Percentiles rank a stretch among this genome's conserved stretches.
phyloP scores from a whole-genome alignment of 2,888 invertebrate genomes.

The Pseudococcus longispinus region DNA sequence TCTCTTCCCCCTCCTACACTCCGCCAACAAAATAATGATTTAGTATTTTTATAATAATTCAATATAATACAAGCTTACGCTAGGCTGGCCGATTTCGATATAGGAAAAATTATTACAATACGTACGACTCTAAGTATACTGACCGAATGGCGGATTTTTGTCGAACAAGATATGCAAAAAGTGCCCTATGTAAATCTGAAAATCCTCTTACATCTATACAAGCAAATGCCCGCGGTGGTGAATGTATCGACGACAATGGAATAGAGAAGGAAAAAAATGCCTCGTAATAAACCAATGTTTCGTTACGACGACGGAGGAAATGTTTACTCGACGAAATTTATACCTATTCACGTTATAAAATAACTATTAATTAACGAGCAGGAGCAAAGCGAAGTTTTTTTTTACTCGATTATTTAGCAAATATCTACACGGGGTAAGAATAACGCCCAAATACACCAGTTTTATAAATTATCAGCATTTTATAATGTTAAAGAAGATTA shows the following conservation, averaged over 20 bases:
- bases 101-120: conserved; percentile 34
- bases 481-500: conserved; percentile 39
- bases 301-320: not conserved
- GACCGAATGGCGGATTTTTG: conserved; percentile 32
- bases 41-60: conserved; percentile 39
- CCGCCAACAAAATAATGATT: conserved; percentile 30
- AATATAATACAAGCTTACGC: conserved; percentile 37
- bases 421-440: not conserved
- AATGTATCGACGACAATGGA: not conserved
- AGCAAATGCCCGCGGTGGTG: not conserved
- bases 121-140: not conserved
- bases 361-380: conserved; percentile 25
- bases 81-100: conserved; percentile 42
- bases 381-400: too few species aligned
- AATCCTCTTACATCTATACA: conserved; percentile 28
- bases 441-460: conserved; percentile 11
- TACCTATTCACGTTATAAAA: not conserved
- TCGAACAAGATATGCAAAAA: conserved; percentile 28
- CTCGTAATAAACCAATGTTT: not conserved
- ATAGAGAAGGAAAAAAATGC: not conserved
- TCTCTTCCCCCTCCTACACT: not conserved
- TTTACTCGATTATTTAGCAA: not conserved
- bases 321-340: conserved; percentile 21
- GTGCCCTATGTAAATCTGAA: conserved; percentile 36
- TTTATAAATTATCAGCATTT: conserved; percentile 37